Conservation (phyloP, 2,888 invertebrate genomes). For the Coenonympha glycerion region DNA sequence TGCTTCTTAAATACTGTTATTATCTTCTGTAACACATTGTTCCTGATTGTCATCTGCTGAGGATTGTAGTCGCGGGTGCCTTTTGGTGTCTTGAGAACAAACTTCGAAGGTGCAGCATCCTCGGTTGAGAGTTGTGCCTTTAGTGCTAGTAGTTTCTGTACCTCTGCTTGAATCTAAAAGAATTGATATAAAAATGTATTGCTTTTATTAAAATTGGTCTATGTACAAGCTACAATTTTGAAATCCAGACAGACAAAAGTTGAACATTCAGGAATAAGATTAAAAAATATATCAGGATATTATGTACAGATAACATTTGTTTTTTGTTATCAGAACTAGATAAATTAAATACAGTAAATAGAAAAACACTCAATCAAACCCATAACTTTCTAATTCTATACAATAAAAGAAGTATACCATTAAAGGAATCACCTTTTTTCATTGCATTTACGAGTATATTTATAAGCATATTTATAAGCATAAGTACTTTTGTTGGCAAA, state of each 20-base stretch:
- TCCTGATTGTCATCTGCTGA: slow-evolving; percentile 94
- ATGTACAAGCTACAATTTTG: not conserved
- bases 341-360: too few species aligned
- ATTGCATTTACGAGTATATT: too few species aligned
- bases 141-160: slow-evolving; percentile 85
- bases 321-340: too few species aligned
- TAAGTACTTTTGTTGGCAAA: too few species aligned
- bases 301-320: too few species aligned
- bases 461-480: too few species aligned
- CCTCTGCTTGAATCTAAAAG: slow-evolving; percentile 88
- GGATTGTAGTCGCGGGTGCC: slow-evolving; percentile 97
- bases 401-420: too few species aligned
- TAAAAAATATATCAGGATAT: too few species aligned
- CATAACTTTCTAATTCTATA: too few species aligned
- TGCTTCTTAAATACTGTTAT: slow-evolving; percentile 94
- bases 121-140: slow-evolving; percentile 82
- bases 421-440: too few species aligned
- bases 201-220: not conserved
- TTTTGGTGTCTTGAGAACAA: slow-evolving; percentile 92
- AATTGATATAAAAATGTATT: not conserved
- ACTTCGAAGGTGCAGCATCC: slow-evolving; percentile 82
- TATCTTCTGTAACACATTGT: slow-evolving; percentile 90
- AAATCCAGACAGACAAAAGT: not conserved
- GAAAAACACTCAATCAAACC: too few species aligned
- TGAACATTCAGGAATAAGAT: too few species aligned